Evolutionary conservation across 2,888 invertebrate species (phyloP), one percentile per base, ranked within the genome.

Genomic region (Esperia sulphurella): DNA sequence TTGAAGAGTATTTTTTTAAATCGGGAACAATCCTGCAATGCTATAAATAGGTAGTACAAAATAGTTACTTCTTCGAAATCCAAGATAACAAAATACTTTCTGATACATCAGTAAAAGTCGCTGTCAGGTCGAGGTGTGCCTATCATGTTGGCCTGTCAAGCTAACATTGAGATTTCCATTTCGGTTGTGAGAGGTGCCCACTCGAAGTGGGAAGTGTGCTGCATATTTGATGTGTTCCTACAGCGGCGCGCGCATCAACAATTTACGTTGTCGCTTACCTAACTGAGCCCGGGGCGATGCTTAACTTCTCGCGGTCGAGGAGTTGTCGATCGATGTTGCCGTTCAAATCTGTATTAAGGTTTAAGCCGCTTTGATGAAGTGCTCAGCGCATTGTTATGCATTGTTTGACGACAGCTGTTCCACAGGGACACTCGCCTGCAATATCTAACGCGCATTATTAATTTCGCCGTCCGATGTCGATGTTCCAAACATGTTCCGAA

Each of bases 201-300:
- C 63, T 65, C 54, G 64, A 71, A 61, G 69, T 65, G 65, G 65
- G 58, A 75, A 74, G 63, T 61, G 59, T 65, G 68, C 65, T 87
- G 76, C 82, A 85, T 87, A 85, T 86, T 86, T 85, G 77, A 86
- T 87, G 71, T 57, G 65, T 56, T 61, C 63, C 56, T 60, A 57
- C 54, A 57, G 55, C 60, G 64, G 64, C 70, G 72, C 67, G 71
- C 68, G 70, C 74, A 75, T 82, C 72, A 73, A 79, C 72, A 74
- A 82, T 83, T 83, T 67, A 79, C 65, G 55, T 59, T 59, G 56
- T 49, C 67, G 63, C 71, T 82, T 78, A 76, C 68, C 69, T 73
- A 75, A 76, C 68, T 56, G 74, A 67, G 66, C 77, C 74, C 77
- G 60, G 59, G 67, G 69, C 66, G 65, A 47, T 53, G 65, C 64